A percentile compares a stretch with the other conserved stretches of the same genome.
Evolutionary conservation across 2,797 vertebrate species (phyloP).

Genomic region (Chromobotia macracanthus): DNA sequence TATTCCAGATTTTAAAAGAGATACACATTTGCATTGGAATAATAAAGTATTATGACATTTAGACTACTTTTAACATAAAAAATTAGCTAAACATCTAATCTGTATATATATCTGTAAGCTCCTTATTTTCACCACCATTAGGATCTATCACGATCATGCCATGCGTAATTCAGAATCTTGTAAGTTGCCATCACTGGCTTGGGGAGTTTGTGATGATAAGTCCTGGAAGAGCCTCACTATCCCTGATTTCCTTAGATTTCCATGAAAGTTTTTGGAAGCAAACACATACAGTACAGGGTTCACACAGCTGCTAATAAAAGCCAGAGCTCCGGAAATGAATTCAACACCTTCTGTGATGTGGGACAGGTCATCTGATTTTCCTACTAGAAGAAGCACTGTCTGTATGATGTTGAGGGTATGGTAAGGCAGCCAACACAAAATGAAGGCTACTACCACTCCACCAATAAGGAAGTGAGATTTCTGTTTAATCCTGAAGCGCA

Average conservation of each 20-base stretch:
- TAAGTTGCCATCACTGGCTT: slow-evolving; percentile 16
- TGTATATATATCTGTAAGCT: neutral
- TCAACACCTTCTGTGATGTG: slow-evolving; percentile 22
- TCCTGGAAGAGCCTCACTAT: slow-evolving; percentile 78
- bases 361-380: slow-evolving; percentile 19
- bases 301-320: slow-evolving; percentile 73
- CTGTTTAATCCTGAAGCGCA: slow-evolving; percentile 63
- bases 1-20: neutral
- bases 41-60: neutral
- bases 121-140: neutral
- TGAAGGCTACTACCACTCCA: slow-evolving; percentile 67
- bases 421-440: slow-evolving; percentile 74
- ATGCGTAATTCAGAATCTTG: slow-evolving; percentile 3
- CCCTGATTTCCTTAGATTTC: slow-evolving; percentile 65
- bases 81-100: neutral
- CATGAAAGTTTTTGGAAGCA: slow-evolving; percentile 72
- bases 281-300: slow-evolving; percentile 76
- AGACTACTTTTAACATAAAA: neutral
- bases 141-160: neutral
- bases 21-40: neutral
- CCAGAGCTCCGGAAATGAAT: slow-evolving; percentile 68
- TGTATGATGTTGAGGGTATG: slow-evolving; percentile 71
- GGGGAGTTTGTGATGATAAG: slow-evolving; percentile 62
- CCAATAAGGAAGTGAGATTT: slow-evolving; percentile 66
- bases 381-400: slow-evolving; percentile 56